These are phyloP conservation scores for Oreotrochilus melanogaster DNA, from an alignment of 2,113 vertebrate genomes.

Conservation along the genomic window DNA sequence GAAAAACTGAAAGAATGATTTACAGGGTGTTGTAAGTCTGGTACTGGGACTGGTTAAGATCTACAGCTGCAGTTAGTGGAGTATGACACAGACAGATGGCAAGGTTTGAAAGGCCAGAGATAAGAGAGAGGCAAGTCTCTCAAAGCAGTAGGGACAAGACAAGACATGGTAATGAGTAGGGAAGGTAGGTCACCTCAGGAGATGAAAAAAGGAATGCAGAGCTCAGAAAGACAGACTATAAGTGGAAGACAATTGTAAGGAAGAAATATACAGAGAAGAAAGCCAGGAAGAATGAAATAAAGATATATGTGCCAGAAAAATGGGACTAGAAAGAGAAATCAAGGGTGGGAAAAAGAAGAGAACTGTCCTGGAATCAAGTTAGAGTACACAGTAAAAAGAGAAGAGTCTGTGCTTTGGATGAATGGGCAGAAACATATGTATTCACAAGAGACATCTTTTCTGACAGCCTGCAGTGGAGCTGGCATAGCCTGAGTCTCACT, in stretches of 20 bases:
- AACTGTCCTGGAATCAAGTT: background rate
- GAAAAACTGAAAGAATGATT: background rate
- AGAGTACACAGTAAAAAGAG: background rate
- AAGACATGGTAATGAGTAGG: background rate
- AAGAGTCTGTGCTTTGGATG: background rate
- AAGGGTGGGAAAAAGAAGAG: background rate
- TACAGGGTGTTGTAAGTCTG: background rate
- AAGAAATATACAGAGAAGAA: background rate
- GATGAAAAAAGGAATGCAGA: background rate
- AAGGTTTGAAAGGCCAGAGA: background rate
- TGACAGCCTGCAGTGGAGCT: background rate
- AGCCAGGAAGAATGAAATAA: background rate
- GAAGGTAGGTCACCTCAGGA: background rate
- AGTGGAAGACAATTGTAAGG: background rate
- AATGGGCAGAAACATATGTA: background rate
- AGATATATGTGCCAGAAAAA: background rate
- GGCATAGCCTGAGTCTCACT: background rate
- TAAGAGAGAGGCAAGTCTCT: background rate
- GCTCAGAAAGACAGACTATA: background rate
- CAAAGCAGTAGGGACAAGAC: background rate
- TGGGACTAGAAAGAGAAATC: background rate
- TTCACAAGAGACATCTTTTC: background rate
- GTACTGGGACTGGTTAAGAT: background rate
- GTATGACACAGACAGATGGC: background rate
- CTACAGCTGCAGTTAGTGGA: background rate